Conservation (phyloP, 1,140 invertebrate species). For the Brachionus plicatilis region DNA sequence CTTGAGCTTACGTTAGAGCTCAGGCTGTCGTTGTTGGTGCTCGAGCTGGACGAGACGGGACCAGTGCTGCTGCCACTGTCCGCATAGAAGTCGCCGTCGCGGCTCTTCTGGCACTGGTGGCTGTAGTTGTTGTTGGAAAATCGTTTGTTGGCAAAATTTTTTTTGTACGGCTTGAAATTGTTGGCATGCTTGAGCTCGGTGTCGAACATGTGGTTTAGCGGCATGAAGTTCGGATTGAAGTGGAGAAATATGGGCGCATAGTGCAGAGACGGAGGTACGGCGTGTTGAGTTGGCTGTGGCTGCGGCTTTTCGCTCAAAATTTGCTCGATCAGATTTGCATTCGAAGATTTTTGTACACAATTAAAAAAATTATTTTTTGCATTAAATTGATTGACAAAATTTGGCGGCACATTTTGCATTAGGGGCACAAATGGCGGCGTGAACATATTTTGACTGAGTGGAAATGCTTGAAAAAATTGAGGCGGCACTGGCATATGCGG, state of each 20-base stretch:
- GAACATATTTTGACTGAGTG: slow-evolving; percentile 3
- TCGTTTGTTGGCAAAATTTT: neutral
- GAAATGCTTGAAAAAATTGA: slow-evolving; percentile 24
- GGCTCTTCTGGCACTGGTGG: neutral
- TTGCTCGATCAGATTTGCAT: neutral
- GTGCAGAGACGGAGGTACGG: neutral
- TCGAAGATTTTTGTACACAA: slow-evolving; percentile 3
- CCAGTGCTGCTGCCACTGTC: slow-evolving; percentile 38
- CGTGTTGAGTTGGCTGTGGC: neutral
- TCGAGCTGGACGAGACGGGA: slow-evolving; percentile 30
- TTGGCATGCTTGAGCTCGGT: neutral
- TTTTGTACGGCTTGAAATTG: neutral
- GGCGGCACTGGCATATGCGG: neutral
- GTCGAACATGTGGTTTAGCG: slow-evolving; percentile 1
- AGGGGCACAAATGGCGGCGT: neutral
- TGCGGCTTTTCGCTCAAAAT: neutral
- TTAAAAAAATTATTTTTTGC: neutral
- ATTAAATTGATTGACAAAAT: slow-evolving; percentile 6
- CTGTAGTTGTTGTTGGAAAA: neutral
- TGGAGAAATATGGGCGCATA: slow-evolving; percentile 1
- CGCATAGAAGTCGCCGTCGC: neutral
- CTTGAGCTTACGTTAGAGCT: slow-evolving; percentile 37
- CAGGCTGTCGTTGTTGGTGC: slow-evolving; percentile 36
- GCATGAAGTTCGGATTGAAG: neutral
- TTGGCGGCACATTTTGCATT: neutral